A percentile compares a stretch with the other conserved stretches of the same genome.
phyloP scores from a whole-genome alignment of 2,113 vertebrate species.

The Rhagologus leucostigma region DNA sequence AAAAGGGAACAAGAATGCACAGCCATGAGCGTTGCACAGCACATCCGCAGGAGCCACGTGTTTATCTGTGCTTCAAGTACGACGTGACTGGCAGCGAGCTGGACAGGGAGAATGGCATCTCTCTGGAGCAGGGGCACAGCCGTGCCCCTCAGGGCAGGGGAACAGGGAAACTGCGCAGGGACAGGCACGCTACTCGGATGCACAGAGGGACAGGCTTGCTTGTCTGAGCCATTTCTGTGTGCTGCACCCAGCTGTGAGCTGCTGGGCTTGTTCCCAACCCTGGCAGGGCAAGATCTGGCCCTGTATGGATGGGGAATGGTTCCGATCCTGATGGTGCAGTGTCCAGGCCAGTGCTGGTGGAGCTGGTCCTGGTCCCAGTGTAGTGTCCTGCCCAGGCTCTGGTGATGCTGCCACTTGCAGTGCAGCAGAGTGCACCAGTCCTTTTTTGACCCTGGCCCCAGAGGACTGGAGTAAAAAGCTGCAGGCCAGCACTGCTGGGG shows the following conservation, averaged over 20 bases:
- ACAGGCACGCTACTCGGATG: neutral
- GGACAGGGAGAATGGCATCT: neutral
- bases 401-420: neutral
- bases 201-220: neutral
- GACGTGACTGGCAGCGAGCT: rapidly evolving
- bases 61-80: neutral
- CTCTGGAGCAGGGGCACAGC: neutral
- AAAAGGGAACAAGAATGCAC: neutral
- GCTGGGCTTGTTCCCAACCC: neutral
- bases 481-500: neutral
- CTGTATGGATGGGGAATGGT: neutral
- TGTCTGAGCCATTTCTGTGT: neutral
- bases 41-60: rapidly evolving
- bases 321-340: neutral
- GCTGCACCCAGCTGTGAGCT: neutral
- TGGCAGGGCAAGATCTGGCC: neutral
- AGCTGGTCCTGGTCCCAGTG: neutral
- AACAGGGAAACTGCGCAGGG: neutral
- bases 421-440: neutral
- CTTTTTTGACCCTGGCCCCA: neutral
- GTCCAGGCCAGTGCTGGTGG: neutral
- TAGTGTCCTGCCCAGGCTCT: neutral
- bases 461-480: neutral
- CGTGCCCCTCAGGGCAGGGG: neutral
- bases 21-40: rapidly evolving